phyloP scores from a whole-genome alignment of 1,140 invertebrate genomes.

The Yoshiicerus persimilis region DNA sequence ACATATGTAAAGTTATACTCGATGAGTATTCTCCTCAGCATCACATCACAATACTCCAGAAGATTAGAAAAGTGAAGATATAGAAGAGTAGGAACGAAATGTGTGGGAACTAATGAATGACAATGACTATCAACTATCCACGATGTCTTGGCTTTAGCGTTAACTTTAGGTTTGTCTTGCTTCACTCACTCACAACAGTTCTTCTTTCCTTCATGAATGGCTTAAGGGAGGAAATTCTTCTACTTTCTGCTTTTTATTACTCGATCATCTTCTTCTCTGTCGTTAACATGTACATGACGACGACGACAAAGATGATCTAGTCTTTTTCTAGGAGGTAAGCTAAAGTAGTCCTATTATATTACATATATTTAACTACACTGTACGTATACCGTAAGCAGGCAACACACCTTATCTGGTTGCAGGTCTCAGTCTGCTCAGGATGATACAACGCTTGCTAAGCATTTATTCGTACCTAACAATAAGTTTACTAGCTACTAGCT shows the following conservation, averaged over 20 bases:
- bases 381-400: neutral
- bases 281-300: neutral
- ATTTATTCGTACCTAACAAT: neutral
- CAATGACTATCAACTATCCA: slow-evolving; percentile 24
- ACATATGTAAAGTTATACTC: neutral
- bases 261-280: slow-evolving; percentile 17
- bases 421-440: neutral
- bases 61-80: neutral
- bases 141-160: neutral
- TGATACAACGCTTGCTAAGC: no score
- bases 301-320: slow-evolving; percentile 15
- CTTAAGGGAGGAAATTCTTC: slow-evolving; percentile 19
- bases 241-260: slow-evolving; percentile 24
- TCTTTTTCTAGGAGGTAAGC: neutral
- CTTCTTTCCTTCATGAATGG: neutral
- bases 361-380: no score
- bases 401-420: neutral
- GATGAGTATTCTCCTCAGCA: neutral
- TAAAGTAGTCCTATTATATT: neutral
- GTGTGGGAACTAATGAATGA: slow-evolving; percentile 29
- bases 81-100: neutral
- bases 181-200: neutral
- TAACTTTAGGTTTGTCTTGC: neutral
- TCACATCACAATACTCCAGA: neutral
- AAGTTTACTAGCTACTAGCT: neutral